Evolutionary conservation across 2,888 invertebrate genomes (phyloP).

Genomic region (Morpho helenor): DNA sequence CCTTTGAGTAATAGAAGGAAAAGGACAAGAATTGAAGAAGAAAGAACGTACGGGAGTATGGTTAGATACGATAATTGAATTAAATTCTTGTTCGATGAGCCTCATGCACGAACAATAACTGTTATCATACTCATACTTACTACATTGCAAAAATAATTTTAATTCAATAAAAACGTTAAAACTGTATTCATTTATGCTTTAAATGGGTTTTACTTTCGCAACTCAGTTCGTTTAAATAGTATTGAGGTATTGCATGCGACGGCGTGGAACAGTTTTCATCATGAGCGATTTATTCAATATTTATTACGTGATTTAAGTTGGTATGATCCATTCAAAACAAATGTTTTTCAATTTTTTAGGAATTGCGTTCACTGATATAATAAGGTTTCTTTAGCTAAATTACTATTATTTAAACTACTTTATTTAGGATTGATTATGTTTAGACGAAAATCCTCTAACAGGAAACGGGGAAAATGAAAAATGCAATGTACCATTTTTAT

Average conservation of each 20-base stretch:
- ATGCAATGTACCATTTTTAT: too few relatives aligned
- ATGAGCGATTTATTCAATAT: slow-evolving; percentile 32
- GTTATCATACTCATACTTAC: neutral
- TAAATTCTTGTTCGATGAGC: too few relatives aligned
- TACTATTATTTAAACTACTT: too few relatives aligned
- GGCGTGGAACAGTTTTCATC: slow-evolving; percentile 32
- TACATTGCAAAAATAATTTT: neutral
- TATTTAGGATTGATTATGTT: too few relatives aligned
- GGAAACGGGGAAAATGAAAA: too few relatives aligned
- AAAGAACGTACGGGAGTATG: too few relatives aligned
- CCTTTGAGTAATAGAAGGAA: too few relatives aligned
- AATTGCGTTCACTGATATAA: slow-evolving; percentile 10
- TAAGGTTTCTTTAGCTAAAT: neutral
- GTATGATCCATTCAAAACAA: slow-evolving; percentile 12
- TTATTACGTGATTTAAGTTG: slow-evolving; percentile 26
- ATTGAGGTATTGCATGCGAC: slow-evolving; percentile 26
- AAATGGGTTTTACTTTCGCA: slow-evolving; percentile 23
- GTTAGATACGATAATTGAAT: too few relatives aligned
- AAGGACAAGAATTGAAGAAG: too few relatives aligned
- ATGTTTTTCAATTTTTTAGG: slow-evolving; percentile 9
- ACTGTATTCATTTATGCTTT: slow-evolving; percentile 6
- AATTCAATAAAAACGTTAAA: neutral
- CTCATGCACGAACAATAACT: neutral
- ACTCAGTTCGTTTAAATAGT: slow-evolving; percentile 21
- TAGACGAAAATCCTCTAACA: too few relatives aligned